A percentile compares a stretch with the other conserved stretches of the same genome.
These are phyloP conservation scores for Chinchilla lanigera DNA, from an alignment of 2,113 vertebrate genomes.

Conservation along the genomic window DNA sequence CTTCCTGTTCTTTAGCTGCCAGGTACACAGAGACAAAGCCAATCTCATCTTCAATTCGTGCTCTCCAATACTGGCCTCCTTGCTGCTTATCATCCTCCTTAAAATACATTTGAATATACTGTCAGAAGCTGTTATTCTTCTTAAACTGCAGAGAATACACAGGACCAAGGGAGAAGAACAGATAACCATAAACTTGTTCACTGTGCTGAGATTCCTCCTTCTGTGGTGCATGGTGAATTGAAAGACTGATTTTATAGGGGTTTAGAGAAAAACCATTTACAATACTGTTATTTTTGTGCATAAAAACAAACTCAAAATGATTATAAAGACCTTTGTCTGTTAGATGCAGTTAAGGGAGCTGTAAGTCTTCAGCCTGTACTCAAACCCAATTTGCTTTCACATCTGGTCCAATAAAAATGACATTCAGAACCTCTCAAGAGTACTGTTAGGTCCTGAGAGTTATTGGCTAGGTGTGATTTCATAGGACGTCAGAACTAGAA, in stretches of 20 bases:
- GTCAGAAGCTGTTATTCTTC: conserved; percentile 4
- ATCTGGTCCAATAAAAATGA: neutral
- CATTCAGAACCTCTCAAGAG: neutral
- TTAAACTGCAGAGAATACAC: conserved; percentile 6
- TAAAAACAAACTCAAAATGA: conserved; percentile 21
- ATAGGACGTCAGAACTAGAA: neutral
- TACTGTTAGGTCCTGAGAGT: neutral
- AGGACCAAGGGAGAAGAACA: conserved; percentile 25
- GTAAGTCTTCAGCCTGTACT: too few species aligned
- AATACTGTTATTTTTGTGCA: conserved; percentile 52
- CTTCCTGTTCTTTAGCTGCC: neutral
- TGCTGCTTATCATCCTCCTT: neutral
- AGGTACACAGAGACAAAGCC: neutral
- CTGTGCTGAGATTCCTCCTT: neutral
- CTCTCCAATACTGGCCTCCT: neutral
- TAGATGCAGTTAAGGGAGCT: neutral
- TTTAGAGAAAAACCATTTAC: conserved; percentile 24
- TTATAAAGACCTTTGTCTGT: neutral
- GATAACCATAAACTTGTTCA: neutral
- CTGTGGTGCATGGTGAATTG: conserved; percentile 27
- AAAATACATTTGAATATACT: neutral
- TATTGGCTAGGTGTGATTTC: neutral
- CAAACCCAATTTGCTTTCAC: neutral
- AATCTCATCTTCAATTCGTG: neutral
- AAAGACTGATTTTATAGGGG: neutral